Conservation (phyloP, 2,888 invertebrate genomes). For the Scelioninae gen. 2 region DNA sequence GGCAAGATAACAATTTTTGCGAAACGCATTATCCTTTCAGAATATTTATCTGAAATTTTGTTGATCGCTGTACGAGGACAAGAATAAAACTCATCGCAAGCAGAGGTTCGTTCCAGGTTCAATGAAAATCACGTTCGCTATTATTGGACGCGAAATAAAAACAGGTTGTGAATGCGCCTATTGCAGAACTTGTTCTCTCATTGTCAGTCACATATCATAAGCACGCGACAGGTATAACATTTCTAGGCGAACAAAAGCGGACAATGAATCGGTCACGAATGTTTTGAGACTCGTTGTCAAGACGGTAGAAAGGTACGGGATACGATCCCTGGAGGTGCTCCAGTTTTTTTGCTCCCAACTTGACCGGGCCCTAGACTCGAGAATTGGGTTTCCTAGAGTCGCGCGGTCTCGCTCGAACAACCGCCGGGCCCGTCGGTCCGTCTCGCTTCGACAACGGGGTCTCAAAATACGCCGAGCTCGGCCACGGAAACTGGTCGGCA, state of each 20-base stretch:
- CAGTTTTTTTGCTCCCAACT: constrained; percentile 59
- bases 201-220: constrained; percentile 57
- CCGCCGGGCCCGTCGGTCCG: not conserved
- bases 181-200: constrained; percentile 45
- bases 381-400: constrained; percentile 59
- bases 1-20: no score
- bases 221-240: constrained; percentile 62
- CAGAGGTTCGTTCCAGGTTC: constrained; percentile 13
- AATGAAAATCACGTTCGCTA: constrained; percentile 51
- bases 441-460: constrained; percentile 35
- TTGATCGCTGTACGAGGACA: no score
- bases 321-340: constrained; percentile 58
- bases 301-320: constrained; percentile 59
- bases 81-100: not conserved
- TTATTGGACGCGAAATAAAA: constrained; percentile 48
- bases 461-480: constrained; percentile 61
- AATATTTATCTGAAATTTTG: no score
- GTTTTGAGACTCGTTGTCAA: constrained; percentile 63
- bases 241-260: constrained; percentile 60
- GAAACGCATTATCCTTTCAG: no score
- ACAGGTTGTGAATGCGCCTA: constrained; percentile 50
- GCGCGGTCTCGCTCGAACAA: constrained; percentile 27
- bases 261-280: constrained; percentile 62
- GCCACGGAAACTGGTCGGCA: constrained; percentile 69
- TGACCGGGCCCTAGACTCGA: constrained; percentile 47